Evolutionary conservation across 2,113 vertebrate species (phyloP).

Genomic region (Genyomyrus donnyi): DNA sequence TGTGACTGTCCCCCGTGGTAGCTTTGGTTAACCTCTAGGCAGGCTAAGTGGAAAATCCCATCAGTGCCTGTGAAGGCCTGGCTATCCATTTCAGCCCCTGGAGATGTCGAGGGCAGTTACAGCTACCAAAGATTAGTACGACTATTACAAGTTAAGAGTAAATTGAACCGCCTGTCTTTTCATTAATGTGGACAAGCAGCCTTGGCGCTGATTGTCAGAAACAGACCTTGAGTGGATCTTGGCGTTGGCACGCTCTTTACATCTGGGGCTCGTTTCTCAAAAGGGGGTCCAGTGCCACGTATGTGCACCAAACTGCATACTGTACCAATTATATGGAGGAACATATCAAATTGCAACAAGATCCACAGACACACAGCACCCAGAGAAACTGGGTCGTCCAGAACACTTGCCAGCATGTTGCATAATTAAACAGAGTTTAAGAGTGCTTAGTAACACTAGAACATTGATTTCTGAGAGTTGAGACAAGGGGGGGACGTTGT

Average conservation of each 20-base stretch:
- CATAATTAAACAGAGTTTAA: slow-evolving; percentile 19
- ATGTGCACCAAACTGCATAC: not conserved
- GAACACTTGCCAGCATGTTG: not conserved
- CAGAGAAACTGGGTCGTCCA: not conserved
- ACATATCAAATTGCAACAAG: not conserved
- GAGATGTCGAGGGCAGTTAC: not conserved
- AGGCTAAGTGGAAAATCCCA: slow-evolving; percentile 10
- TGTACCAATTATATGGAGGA: not conserved
- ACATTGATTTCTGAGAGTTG: not conserved
- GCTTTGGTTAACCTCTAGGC: not conserved
- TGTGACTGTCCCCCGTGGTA: not conserved
- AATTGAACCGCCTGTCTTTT: not conserved
- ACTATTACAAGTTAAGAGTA: not conserved
- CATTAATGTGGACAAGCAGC: not conserved
- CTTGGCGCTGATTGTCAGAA: not conserved
- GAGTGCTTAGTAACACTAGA: not conserved
- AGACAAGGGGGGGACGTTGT: no score
- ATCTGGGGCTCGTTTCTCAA: not conserved
- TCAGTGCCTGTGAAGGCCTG: not conserved
- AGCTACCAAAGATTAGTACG: slow-evolving; percentile 6
- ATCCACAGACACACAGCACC: not conserved
- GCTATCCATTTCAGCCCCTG: slow-evolving; percentile 9
- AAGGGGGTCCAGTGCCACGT: not conserved
- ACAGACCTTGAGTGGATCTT: not conserved
- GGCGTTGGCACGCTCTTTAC: not conserved